Percentiles rank a stretch among this genome's conserved stretches.
Conservation (phyloP, 2,888 invertebrate genomes). For the Drosophila anceps region DNA sequence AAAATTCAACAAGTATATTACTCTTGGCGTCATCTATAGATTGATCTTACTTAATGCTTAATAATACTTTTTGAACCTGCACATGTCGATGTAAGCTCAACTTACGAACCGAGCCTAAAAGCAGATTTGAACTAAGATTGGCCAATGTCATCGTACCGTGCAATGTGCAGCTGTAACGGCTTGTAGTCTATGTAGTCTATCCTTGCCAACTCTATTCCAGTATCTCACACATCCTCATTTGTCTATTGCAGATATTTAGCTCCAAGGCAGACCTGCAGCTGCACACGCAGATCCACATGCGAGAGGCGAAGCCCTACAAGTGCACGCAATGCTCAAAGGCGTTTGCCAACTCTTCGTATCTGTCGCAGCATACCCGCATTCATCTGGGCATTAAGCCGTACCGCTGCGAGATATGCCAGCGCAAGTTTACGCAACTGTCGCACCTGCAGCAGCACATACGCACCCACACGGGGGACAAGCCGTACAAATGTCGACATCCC, state of each 20-base stretch:
- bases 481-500: constrained; percentile 98
- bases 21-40: no score
- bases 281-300: constrained; percentile 99
- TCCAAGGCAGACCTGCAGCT: constrained; percentile 98
- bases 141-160: neutral
- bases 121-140: neutral
- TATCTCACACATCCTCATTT: neutral
- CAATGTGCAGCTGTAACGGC: neutral
- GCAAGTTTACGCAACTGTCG: constrained; percentile 99
- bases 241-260: constrained; percentile 94
- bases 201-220: no score
- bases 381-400: constrained; percentile 99
- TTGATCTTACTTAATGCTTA: no score
- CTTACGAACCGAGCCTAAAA: neutral
- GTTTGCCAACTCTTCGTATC: constrained; percentile 99
- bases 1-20: no score
- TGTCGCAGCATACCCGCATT: constrained; percentile 99
- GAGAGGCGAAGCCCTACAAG: constrained; percentile 99
- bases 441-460: constrained; percentile 99
- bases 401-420: constrained; percentile 98
- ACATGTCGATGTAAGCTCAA: neutral
- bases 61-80: no score
- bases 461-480: constrained; percentile 99
- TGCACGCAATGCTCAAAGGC: constrained; percentile 99
- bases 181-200: no score